Conservation (phyloP, 2,113 vertebrate genomes). For the Ellobius talpinus region DNA sequence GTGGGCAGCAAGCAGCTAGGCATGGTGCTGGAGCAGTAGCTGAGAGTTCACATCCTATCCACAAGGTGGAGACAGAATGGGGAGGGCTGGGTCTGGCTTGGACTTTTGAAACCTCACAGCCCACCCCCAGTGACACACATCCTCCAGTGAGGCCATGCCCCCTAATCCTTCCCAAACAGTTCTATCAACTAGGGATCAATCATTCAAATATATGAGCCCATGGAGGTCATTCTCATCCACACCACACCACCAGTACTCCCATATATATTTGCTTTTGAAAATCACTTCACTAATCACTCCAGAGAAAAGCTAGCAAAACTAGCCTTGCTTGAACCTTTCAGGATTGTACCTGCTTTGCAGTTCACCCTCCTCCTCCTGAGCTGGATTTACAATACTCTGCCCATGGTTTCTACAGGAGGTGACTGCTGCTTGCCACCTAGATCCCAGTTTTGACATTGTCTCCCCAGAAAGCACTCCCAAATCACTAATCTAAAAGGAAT, state of each 20-base stretch:
- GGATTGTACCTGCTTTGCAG: background rate
- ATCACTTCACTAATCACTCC: background rate
- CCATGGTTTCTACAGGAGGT: background rate
- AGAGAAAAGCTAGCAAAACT: background rate
- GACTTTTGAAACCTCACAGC: background rate
- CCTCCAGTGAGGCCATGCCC: background rate
- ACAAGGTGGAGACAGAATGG: background rate
- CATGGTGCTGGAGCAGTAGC: background rate
- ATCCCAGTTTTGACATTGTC: background rate
- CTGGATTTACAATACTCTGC: background rate
- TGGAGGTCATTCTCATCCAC: background rate
- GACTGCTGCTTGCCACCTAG: background rate
- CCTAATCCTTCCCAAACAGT: background rate
- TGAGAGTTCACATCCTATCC: background rate
- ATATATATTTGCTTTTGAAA: background rate
- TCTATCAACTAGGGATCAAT: background rate
- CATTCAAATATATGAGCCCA: background rate
- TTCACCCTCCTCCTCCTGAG: background rate
- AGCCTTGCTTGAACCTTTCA: background rate
- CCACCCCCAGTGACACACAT: background rate
- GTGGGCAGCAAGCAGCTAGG: background rate
- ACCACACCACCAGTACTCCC: background rate
- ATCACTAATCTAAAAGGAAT: background rate
- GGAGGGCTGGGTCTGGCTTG: background rate
- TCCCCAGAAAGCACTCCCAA: background rate